Evolutionary conservation across 2,888 invertebrate genomes (phyloP).

Genomic region (Notodonta dromedarius): DNA sequence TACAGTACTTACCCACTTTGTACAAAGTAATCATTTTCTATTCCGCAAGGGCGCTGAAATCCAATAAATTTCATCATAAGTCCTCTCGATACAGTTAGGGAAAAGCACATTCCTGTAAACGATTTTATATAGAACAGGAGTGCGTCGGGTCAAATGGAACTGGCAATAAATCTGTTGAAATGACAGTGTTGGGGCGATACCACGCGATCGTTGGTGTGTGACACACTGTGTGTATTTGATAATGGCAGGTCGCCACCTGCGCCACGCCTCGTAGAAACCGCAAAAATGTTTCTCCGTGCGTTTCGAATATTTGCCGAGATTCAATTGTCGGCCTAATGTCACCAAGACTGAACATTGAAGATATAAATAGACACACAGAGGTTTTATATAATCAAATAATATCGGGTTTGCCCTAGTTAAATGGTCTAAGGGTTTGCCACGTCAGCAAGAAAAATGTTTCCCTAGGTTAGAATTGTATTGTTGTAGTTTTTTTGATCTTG

Average conservation of each 20-base stretch:
- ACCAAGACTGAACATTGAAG: too few relatives aligned
- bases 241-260: constrained; percentile 63
- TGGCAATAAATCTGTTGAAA: constrained; percentile 64
- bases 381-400: too few relatives aligned
- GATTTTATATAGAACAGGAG: constrained; percentile 52
- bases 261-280: constrained; percentile 27
- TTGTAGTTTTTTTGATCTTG: too few relatives aligned
- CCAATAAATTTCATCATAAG: constrained; percentile 48
- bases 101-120: constrained; percentile 52
- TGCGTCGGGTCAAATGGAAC: constrained; percentile 57
- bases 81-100: constrained; percentile 42
- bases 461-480: too few relatives aligned
- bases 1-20: constrained; percentile 1
- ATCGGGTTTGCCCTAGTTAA: too few relatives aligned
- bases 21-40: constrained; percentile 16
- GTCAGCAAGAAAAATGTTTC: too few relatives aligned
- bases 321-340: background rate
- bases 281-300: constrained; percentile 31
- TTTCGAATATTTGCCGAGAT: constrained; percentile 12
- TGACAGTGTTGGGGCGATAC: constrained; percentile 66
- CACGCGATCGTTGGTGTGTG: constrained; percentile 61
- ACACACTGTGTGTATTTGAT: constrained; percentile 70
- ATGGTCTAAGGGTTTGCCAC: too few relatives aligned
- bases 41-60: constrained; percentile 35
- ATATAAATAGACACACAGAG: too few relatives aligned